Evolutionary conservation across 2,888 invertebrate species (phyloP), one percentile per base, ranked within the genome.

Genomic region (Chaetogeoica ovagalla): DNA sequence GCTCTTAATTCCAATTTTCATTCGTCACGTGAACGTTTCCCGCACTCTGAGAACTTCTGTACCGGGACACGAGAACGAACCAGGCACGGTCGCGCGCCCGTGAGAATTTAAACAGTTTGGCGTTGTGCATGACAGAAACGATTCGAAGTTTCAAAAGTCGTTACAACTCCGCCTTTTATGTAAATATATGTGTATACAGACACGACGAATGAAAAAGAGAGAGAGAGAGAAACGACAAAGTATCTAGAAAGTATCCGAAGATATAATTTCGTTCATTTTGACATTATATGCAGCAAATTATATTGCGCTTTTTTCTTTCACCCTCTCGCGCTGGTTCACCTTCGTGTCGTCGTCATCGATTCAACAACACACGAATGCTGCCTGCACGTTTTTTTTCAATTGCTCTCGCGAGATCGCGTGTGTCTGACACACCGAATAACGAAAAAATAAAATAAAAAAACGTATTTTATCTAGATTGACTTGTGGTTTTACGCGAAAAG

Each of bases 51-150:
- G 30, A 30, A 30, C 30, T 30, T 30, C 30, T 30, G 30, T 30
- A 30, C 30, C 37, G 15, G 37, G 37, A 55, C 75, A 70, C 23
- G 62, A 55, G 39, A 71, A 52, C 62, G 55, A 62, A 79, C 79
- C 70, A 60, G 77, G 79, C 52, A 79, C 77, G 69, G 30, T 17
- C 39, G 75, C 60, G 63, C 52, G 63, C 23, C 70, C 79, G 79
- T 79, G 79, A 79, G 79, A 79, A 79, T 79, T 70, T 79, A 79
- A 70, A 79, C 79, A 79, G 79, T 79, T 79, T 70, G 63, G 79
- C 70, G 79, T 79, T 79, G 79, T 79, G 79, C 79, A 79, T 79
- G 79, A 79, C 79, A 79, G 79, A 79, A 79, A 71, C 79, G 70
- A 79, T 79, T 79, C 70, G 57, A 71, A 79, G 79, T 79, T 79